A percentile compares a stretch with the other conserved stretches of the same genome.
Evolutionary conservation across 2,113 vertebrate genomes (phyloP).

Genomic region (Thalassarche chlororhynchos): DNA sequence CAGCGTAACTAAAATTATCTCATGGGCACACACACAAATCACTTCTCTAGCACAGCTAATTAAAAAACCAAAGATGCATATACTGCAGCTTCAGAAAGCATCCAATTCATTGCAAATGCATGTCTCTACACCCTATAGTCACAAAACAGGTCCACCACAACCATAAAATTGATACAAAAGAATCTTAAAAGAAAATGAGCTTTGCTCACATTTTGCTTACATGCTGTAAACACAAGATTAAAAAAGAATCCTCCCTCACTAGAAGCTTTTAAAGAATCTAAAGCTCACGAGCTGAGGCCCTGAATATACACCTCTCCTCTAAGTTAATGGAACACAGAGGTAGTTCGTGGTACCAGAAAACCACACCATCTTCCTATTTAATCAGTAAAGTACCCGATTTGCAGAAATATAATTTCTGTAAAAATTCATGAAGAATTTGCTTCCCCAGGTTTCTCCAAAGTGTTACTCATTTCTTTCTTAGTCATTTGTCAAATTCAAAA

Average conservation of each 20-base stretch:
- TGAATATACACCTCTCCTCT: background rate
- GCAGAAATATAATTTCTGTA: background rate
- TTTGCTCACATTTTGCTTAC: background rate
- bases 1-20: background rate
- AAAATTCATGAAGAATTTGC: background rate
- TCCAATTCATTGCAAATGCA: background rate
- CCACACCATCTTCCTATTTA: background rate
- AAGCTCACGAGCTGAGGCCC: background rate
- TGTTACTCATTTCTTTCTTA: background rate
- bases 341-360: background rate
- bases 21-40: background rate
- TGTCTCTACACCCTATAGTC: background rate
- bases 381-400: background rate
- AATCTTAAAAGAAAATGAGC: background rate
- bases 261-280: background rate
- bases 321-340: background rate
- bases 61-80: background rate
- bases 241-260: background rate
- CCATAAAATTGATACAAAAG: background rate
- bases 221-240: background rate
- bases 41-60: background rate
- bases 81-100: background rate
- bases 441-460: background rate
- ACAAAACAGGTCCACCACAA: background rate
- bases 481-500: conserved; percentile 6